Evolutionary conservation across 2,888 invertebrate genomes (phyloP).

Genomic region (Metellina segmentata): DNA sequence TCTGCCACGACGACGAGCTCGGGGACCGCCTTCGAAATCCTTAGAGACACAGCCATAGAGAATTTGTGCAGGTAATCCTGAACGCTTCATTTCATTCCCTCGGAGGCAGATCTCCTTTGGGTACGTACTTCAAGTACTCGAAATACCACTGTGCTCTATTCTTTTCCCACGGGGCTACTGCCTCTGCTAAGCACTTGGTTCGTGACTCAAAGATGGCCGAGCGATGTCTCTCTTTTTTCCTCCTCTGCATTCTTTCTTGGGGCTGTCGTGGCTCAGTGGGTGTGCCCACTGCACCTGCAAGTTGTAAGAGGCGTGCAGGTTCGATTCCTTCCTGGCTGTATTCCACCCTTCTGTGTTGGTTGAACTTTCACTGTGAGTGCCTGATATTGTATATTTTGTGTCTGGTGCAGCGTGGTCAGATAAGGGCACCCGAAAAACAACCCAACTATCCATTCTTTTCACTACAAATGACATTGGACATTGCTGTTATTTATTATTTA

Average conservation of each 20-base stretch:
- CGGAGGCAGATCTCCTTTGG: no score
- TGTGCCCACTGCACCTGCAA: no score
- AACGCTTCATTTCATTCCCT: background rate
- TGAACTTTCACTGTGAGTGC: no score
- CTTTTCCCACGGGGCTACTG: no score
- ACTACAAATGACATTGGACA: background rate
- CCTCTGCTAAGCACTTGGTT: no score
- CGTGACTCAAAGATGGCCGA: background rate
- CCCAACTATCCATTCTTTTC: background rate
- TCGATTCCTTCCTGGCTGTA: no score
- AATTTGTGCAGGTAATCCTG: slow-evolving; percentile 89
- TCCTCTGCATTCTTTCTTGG: background rate
- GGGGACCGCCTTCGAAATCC: slow-evolving; percentile 89
- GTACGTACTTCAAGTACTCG: no score
- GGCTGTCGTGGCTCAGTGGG: background rate
- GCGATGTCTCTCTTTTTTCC: background rate
- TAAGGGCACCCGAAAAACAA: background rate
- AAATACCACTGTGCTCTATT: background rate
- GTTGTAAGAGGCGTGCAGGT: no score
- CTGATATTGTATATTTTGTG: no score
- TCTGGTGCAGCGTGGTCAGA: no score
- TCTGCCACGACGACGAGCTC: slow-evolving; percentile 70
- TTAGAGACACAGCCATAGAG: slow-evolving; percentile 96
- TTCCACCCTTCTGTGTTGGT: no score
- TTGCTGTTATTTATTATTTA: no score